Percentiles rank a stretch among this genome's conserved stretches.
These are phyloP conservation scores for Apotomis capreana DNA, from an alignment of 2,888 invertebrate species.

Conservation along the genomic window DNA sequence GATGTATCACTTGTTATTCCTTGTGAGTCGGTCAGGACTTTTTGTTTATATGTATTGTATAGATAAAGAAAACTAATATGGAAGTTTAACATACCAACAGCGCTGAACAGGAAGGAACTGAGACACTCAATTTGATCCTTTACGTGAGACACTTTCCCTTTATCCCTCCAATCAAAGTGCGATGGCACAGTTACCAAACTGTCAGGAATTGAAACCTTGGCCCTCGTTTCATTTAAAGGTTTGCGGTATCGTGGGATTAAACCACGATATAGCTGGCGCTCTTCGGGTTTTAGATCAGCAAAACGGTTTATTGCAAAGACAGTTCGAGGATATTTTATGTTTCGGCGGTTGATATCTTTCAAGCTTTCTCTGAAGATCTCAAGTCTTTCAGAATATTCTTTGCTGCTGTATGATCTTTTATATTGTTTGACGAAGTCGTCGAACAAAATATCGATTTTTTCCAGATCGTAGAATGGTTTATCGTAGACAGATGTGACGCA, in stretches of 20 bases:
- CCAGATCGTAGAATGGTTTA: conserved; percentile 7
- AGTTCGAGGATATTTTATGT: not conserved
- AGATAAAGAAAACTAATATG: no score
- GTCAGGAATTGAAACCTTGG: no score
- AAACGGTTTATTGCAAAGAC: not conserved
- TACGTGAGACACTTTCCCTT: no score
- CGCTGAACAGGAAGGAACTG: no score
- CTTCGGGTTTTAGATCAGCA: not conserved
- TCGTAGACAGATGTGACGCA: not conserved
- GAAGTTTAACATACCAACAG: no score
- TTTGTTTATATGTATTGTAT: no score
- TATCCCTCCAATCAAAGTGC: no score
- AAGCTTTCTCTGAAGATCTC: not conserved
- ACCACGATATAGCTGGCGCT: not conserved
- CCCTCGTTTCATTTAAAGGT: not conserved
- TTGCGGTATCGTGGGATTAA: no score
- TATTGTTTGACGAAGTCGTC: conserved; percentile 2
- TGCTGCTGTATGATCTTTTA: not conserved
- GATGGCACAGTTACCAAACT: no score
- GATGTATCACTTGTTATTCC: no score
- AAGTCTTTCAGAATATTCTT: not conserved
- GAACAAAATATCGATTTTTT: conserved; percentile 1
- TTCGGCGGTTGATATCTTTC: not conserved
- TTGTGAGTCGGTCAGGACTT: no score
- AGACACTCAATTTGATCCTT: no score